Evolutionary conservation across 2,113 vertebrate genomes (phyloP).

Genomic region (Charina bottae): DNA sequence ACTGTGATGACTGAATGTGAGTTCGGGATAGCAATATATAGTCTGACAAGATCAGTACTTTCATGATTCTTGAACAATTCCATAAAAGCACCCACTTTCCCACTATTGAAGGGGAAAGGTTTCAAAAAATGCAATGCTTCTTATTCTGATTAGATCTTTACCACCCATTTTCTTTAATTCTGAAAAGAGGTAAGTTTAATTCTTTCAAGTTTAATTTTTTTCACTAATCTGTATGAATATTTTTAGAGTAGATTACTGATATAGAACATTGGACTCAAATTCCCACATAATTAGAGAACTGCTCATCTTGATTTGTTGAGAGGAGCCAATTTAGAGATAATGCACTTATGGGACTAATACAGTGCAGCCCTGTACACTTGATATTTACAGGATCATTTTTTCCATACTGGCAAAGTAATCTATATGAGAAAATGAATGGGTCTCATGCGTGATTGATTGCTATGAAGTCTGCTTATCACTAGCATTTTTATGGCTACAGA

Average conservation of each 20-base stretch:
- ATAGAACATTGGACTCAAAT: not conserved
- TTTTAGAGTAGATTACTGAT: slow-evolving; percentile 12
- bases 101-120: not conserved
- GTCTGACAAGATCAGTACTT: not conserved
- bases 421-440: slow-evolving; percentile 14
- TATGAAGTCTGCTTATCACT: not conserved
- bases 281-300: slow-evolving; percentile 16
- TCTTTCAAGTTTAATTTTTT: not conserved
- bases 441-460: slow-evolving; percentile 21
- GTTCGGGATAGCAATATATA: not conserved
- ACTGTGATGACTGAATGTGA: not conserved
- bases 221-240: not conserved
- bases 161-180: not conserved
- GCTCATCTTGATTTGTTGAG: slow-evolving; percentile 17
- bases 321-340: slow-evolving; percentile 28
- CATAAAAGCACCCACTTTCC: too few species aligned
- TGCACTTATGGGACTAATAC: slow-evolving; percentile 26
- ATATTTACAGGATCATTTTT: slow-evolving; percentile 26
- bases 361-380: slow-evolving; percentile 7
- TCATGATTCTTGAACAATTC: too few species aligned
- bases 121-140: not conserved
- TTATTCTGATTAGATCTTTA: not conserved
- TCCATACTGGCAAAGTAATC: slow-evolving; percentile 34
- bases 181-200: not conserved
- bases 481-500: not conserved